Evolutionary conservation across 2,797 vertebrate species (phyloP).

Genomic region (Urosaurus nigricauda): DNA sequence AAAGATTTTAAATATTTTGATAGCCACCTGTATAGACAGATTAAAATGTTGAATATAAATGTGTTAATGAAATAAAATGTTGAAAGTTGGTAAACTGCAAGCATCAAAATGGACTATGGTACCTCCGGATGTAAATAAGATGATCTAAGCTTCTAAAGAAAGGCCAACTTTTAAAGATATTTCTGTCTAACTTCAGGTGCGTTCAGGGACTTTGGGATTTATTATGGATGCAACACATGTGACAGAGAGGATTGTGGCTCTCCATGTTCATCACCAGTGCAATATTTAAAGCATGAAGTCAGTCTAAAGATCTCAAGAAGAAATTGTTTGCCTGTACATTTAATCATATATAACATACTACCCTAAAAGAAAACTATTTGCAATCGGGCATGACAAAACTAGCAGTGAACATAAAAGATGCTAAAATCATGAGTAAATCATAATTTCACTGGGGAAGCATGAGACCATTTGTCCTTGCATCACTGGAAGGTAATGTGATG

Average conservation of each 20-base stretch:
- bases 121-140: neutral
- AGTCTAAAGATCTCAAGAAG: neutral
- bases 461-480: neutral
- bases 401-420: neutral
- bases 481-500: neutral
- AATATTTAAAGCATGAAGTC: neutral
- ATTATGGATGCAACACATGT: neutral
- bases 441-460: neutral
- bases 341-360: constrained; percentile 11
- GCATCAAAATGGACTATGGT: neutral
- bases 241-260: constrained; percentile 1
- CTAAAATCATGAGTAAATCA: neutral
- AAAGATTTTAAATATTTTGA: neutral
- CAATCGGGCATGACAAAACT: neutral
- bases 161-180: neutral
- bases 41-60: neutral
- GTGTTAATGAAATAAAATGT: neutral
- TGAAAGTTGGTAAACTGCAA: neutral
- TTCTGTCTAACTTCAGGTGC: constrained; percentile 1
- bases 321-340: constrained; percentile 4
- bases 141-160: neutral
- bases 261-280: neutral
- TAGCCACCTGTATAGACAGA: neutral
- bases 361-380: constrained; percentile 1
- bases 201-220: constrained; percentile 12